Base-by-base conservation (phyloP, 2,113 vertebrate genomes). In the Meleagris gallopavo region DNA sequence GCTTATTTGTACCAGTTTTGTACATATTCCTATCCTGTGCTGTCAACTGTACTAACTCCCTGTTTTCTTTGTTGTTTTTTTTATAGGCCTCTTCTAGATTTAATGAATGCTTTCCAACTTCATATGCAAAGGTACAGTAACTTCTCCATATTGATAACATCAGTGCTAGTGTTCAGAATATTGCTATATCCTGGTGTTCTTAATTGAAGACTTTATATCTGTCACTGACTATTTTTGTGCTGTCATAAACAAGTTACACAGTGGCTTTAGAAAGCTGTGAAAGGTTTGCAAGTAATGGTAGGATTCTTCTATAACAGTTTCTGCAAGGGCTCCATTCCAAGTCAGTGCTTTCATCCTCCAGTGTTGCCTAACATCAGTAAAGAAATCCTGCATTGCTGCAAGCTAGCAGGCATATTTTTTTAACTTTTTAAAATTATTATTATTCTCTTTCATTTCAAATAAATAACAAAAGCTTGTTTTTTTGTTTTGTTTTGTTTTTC, bases 401-500 rank as follows among this genome's bases (percentile, higher is more conserved):
- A 48, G 36, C 71, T 40, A 81, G 57, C 57, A 67, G 58, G 58
- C 19, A 55, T 54, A 55, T 27, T 74, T 30, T 30, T 91, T 86
- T 66, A 17, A 66, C 5, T 81, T 72, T 86, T 5, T 54, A 88
- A 88, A 93, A 55, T 46, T 46, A 34, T 69, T 93, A 93, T 82
- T 74, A 52, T 81, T 89, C 73, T 74, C 58, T 76, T 78, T 25
- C 83, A 91, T 77, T 83, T 88, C 69, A 73, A 89, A 82, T 36
- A 95, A 97, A 96, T 90, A 95, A 95, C 80, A 92, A 64, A 89
- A 90, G 20, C 48, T 41, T 52, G 70, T 70, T 83, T 46, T 48
- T 48, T 48, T 48, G 20, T 48, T 48, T 48, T 11, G 41, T 43
- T 48, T 48, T 22, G 11, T 50, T 50, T 92, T 90, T 81, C 77